Base-by-base conservation (phyloP, 2,113 vertebrate genomes). In the Misgurnus mizolepis region DNA sequence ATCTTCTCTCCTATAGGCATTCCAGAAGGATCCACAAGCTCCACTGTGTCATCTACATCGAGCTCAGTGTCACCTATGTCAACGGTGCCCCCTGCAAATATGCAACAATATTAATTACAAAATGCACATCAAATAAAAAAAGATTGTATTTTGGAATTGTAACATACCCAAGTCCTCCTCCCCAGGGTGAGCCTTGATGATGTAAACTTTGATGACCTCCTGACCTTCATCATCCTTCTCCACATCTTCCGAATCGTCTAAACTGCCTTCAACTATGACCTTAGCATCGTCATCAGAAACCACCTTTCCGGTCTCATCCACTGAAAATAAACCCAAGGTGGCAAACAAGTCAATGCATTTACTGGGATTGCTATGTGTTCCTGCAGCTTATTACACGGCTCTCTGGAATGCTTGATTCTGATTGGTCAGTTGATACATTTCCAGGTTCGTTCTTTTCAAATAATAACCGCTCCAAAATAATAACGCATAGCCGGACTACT, bases 131-230 rank as follows among this genome's bases (percentile, higher is more conserved):
- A 34, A 34, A 34, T 34, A 34, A 34, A 22, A 22, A 5, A 49
- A 27, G 8, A 43, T 6, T 7, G 27, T 4, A 27, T 7, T 27
- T 62, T 12, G 39, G 4, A 72, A 73, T n/a, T 17, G 15, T 40
- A 18, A 56, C 95, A 94, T 91, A 99, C 98, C 98, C 91, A 98
- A 94, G 88, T 98, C 96, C 81, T 99, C 96, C 86, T 99, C 97
- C 84, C 97, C 98, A 58, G 96, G 95, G 83, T 99, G 97, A 81
- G 98, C 97, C 92, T 99, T 99, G 91, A 99, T 97, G 90, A 99
- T 99, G 91, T 99, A 99, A 82, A 99, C 97, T 86, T 99, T 99
- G 89, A 99, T 99, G 89, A 99, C 96, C 91, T 99, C 98, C 89
- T 96, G 94, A 68, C 96, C 95, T 79, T 98, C 97, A 80, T 97